Conservation (phyloP, 1,140 invertebrate genomes). For the Drosophila subpulchrella region DNA sequence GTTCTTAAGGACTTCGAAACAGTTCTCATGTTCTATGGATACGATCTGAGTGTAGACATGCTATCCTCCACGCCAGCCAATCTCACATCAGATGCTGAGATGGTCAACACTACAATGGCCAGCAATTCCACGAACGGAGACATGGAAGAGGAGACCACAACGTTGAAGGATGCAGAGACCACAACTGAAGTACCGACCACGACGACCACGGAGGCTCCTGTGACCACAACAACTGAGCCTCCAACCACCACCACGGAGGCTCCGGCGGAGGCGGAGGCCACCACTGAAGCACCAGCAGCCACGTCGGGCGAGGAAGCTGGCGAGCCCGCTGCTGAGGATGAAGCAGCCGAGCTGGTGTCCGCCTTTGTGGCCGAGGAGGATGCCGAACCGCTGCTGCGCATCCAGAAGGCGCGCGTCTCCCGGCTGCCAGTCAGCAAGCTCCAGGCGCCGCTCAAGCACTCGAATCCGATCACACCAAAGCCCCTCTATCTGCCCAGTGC, state of each 20-base stretch:
- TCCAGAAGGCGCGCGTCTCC: conserved; percentile 72
- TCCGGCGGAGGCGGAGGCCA: conserved; percentile 50
- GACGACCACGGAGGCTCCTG: conserved; percentile 53
- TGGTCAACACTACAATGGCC: conserved; percentile 45
- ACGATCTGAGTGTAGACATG: conserved; percentile 86
- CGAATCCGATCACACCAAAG: conserved; percentile 69
- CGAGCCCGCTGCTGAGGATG: conserved; percentile 53
- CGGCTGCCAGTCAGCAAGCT: conserved; percentile 69
- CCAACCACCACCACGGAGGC: conserved; percentile 35
- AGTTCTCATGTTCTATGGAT: conserved; percentile 91
- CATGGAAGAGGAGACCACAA: conserved; percentile 55
- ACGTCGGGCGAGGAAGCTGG: conserved; percentile 38
- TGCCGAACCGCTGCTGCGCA: conserved; percentile 67
- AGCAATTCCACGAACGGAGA: conserved; percentile 56
- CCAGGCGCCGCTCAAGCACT: conserved; percentile 71
- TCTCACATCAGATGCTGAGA: conserved; percentile 19
- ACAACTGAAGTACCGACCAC: conserved; percentile 51
- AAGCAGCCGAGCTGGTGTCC: conserved; percentile 72
- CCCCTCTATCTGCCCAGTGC: conserved; percentile 69
- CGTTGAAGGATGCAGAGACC: conserved; percentile 43
- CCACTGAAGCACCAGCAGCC: conserved; percentile 38
- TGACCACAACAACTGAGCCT: conserved; percentile 58
- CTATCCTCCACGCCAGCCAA: conserved; percentile 60
- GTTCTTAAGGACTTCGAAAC: conserved; percentile 89
- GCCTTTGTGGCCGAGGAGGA: conserved; percentile 74